phyloP scores from a whole-genome alignment of 2,113 vertebrate genomes.

The Tamias sibiricus region DNA sequence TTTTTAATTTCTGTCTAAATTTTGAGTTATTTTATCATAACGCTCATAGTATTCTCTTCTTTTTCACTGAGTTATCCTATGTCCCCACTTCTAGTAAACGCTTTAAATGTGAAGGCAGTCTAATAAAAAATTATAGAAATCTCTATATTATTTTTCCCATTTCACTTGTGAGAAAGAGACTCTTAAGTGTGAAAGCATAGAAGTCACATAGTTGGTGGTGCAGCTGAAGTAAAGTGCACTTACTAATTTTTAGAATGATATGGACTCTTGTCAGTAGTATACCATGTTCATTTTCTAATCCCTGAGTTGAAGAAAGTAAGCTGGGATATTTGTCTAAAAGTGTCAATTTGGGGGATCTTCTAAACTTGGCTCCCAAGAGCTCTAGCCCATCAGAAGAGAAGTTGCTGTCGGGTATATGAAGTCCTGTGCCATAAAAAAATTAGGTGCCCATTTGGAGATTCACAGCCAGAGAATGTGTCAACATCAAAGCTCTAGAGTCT shows the following conservation, averaged over 20 bases:
- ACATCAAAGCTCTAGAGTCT: conserved; percentile 44
- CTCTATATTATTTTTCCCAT: not conserved
- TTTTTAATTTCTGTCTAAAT: not conserved
- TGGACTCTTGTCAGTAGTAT: not conserved
- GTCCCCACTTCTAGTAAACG: not conserved
- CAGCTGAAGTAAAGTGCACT: not conserved
- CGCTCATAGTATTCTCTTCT: not conserved
- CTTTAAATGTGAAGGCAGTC: not conserved
- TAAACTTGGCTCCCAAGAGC: not conserved
- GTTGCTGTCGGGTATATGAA: not conserved
- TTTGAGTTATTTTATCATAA: conserved; percentile 15
- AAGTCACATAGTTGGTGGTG: not conserved
- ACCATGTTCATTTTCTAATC: not conserved
- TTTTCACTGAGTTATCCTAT: not conserved
- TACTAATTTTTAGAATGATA: not conserved
- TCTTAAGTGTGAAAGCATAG: not conserved
- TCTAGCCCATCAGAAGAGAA: not conserved
- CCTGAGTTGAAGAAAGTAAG: not conserved
- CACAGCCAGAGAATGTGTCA: conserved; percentile 28
- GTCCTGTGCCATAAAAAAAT: not conserved
- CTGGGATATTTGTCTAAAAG: not conserved
- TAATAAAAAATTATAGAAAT: not conserved
- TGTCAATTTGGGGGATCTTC: not conserved
- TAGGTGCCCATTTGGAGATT: not conserved
- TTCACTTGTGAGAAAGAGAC: not conserved